Evolutionary conservation across 2,113 vertebrate species (phyloP).

Genomic region (Plecotus auritus): DNA sequence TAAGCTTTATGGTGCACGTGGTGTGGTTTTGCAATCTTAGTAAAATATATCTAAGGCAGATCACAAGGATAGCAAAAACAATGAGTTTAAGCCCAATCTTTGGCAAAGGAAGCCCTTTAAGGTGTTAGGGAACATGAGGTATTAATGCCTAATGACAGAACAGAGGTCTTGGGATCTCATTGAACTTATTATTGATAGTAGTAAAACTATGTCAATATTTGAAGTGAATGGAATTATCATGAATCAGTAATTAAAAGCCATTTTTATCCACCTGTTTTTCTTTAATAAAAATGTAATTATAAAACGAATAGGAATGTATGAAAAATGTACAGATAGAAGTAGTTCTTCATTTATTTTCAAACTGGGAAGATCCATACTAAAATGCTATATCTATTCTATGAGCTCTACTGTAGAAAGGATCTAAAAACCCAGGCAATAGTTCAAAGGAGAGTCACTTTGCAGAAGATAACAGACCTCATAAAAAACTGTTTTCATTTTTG

Average conservation of each 20-base stretch:
- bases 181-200: background rate
- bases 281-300: background rate
- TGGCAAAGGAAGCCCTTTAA: background rate
- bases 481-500: slow-evolving; percentile 12
- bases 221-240: background rate
- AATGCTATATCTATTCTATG: background rate
- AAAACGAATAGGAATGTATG: background rate
- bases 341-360: slow-evolving; percentile 6
- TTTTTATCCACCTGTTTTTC: background rate
- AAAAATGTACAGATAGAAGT: background rate
- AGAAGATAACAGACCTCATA: background rate
- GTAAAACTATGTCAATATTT: background rate
- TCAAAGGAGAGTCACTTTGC: background rate
- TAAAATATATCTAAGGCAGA: slow-evolving; percentile 40
- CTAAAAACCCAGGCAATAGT: background rate
- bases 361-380: background rate
- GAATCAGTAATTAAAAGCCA: background rate
- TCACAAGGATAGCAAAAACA: background rate
- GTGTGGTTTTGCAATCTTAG: slow-evolving; percentile 46
- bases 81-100: slow-evolving; percentile 6
- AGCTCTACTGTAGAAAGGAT: background rate
- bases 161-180: background rate
- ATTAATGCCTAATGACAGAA: background rate
- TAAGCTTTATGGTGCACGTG: slow-evolving; percentile 28
- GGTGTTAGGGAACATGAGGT: background rate